Conservation (phyloP, 2,113 vertebrate genomes). For the Stegastes partitus region DNA sequence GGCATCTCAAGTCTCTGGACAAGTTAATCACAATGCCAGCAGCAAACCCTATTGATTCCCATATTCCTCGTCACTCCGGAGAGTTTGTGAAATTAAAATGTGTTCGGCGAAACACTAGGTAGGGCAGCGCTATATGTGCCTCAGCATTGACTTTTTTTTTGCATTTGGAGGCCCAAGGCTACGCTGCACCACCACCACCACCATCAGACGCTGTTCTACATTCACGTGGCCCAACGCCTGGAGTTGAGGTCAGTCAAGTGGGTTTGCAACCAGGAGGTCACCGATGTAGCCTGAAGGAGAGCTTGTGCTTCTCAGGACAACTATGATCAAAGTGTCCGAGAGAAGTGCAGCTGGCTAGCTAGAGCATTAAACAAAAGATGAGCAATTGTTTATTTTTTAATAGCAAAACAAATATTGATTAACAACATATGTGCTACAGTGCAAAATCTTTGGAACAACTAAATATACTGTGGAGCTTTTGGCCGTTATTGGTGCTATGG, state of each 20-base stretch:
- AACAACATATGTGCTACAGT: neutral
- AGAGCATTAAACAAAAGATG: neutral
- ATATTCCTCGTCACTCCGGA: slow-evolving; percentile 2
- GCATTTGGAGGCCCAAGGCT: slow-evolving; percentile 9
- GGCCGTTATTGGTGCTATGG: neutral
- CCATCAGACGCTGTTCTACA: slow-evolving; percentile 22
- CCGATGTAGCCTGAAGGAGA: slow-evolving; percentile 8
- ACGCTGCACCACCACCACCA: slow-evolving; percentile 27
- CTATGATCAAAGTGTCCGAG: neutral
- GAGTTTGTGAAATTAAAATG: slow-evolving; percentile 33
- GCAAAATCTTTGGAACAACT: neutral
- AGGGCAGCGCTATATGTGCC: slow-evolving; percentile 1
- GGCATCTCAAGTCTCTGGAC: slow-evolving; percentile 42
- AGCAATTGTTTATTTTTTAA: neutral
- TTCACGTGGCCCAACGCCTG: slow-evolving; percentile 1
- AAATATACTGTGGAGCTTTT: neutral
- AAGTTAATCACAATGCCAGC: slow-evolving; percentile 69
- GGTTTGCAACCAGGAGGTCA: slow-evolving; percentile 28
- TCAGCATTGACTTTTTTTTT: slow-evolving; percentile 39
- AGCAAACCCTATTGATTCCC: slow-evolving; percentile 23
- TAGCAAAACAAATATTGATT: neutral
- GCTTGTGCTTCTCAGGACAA: neutral
- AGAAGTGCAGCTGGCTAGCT: neutral
- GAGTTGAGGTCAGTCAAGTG: slow-evolving; percentile 27
- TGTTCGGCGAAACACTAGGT: slow-evolving; percentile 11